Base-by-base conservation (phyloP, 2,797 vertebrate genomes). In the Clarias laeviceps region DNA sequence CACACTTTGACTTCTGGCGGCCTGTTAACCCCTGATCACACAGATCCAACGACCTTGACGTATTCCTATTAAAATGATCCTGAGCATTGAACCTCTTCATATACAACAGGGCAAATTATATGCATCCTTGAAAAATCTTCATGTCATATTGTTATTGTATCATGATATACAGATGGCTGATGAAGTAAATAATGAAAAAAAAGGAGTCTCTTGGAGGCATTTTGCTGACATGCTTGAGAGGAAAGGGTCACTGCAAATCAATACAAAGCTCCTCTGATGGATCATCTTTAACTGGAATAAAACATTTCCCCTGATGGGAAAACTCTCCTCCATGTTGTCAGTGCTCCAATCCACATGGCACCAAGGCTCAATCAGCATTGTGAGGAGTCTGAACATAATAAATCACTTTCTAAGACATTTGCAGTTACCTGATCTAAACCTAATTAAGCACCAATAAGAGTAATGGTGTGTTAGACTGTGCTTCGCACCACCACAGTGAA, bases 281-380 rank as follows among this genome's bases (percentile, higher is more conserved):
- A 64, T 64, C 59, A 80, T 14, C 59, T 80, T 79, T 40, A 40
- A 40, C 57, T 62, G 24, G 14, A 37, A 80, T 45, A n/a, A 80
- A 64, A 64, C 77, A 40, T 80, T 80, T 45, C 45, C 24, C 37
- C 59, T 80, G 24, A 40, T n/a, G 8, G 59, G 77, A 27, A 80
- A 45, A 11, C 24, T 64, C 34, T 80, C 5, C 37, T 64, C 34
- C 59, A 64, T 34, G 34, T 64, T 62, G 24, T 18, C 24, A 80
- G 6, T 27, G 77, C 54, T 3, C 34, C 77, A 17, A 18, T 62
- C 24, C 57, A 17, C 59, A 79, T 62, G 12, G 59, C 34, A 40
- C 32, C 15, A 77, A 59, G 3, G 29, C 74, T 59, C 11, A 77
- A 11, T 22, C 9, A 57, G 74, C 3, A 1, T 29, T 77, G 22